phyloP scores from a whole-genome alignment of 2,888 invertebrate genomes.

The Epistrophella euchroma region DNA sequence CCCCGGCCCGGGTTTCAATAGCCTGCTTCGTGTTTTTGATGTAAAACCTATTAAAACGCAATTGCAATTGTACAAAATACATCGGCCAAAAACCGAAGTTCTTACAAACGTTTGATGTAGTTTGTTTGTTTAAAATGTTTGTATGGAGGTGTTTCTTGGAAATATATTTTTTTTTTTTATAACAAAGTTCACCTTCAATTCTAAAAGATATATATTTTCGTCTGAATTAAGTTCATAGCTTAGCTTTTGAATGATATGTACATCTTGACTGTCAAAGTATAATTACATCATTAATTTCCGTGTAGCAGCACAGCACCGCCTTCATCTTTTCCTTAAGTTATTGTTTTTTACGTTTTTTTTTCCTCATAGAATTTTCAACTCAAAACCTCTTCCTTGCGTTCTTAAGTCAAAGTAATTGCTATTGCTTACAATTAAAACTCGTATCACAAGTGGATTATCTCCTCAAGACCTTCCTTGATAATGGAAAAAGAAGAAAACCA shows the following conservation, averaged over 20 bases:
- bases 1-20: no score
- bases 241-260: not conserved
- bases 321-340: not conserved
- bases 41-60: no score
- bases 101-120: no score
- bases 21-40: no score
- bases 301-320: not conserved
- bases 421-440: constrained; percentile 61
- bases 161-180: not conserved
- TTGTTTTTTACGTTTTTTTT: not conserved
- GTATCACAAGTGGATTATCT: constrained; percentile 65
- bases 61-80: no score
- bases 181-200: not conserved
- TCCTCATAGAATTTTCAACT: not conserved
- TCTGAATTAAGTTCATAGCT: not conserved
- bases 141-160: no score
- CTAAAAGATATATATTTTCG: not conserved
- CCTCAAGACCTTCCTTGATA: constrained; percentile 50
- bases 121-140: no score
- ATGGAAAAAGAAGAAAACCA: constrained; percentile 11
- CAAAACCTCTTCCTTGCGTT: not conserved
- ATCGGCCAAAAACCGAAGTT: no score
- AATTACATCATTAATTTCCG: constrained; percentile 30
- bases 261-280: not conserved
- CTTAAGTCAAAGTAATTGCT: constrained; percentile 47